A percentile compares a stretch with the other conserved stretches of the same genome.
These are phyloP conservation scores for Brachynemurus nebulosus DNA, from an alignment of 2,888 invertebrate genomes.

Conservation along the genomic window DNA sequence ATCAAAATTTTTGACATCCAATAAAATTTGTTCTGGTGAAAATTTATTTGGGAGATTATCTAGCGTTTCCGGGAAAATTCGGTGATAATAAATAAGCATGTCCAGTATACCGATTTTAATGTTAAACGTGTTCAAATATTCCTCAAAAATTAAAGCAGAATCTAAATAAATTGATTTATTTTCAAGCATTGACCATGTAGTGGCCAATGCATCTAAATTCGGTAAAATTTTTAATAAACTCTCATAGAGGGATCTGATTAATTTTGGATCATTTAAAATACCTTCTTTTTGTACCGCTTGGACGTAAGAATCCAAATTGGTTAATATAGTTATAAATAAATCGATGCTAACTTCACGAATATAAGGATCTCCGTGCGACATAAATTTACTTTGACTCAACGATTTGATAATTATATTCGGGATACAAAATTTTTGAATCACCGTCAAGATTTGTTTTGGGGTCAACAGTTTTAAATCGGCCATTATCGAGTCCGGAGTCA, in stretches of 20 bases:
- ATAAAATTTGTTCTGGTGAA: conserved; percentile 18
- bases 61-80: conserved; percentile 38
- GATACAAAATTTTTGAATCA: conserved; percentile 35
- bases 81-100: conserved; percentile 39
- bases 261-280: conserved; percentile 2
- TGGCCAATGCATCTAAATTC: background rate
- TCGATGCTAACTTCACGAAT: conserved; percentile 8
- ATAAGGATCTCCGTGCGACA: conserved; percentile 25
- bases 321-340: conserved; percentile 11
- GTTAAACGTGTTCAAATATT: background rate
- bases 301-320: conserved; percentile 8
- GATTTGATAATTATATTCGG: conserved; percentile 37
- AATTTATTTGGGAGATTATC: conserved; percentile 22
- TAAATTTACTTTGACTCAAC: conserved; percentile 29
- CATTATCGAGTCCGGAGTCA: conserved; percentile 37
- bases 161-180: background rate
- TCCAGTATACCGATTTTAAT: conserved; percentile 30
- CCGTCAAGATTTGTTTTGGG: conserved; percentile 37
- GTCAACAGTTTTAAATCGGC: conserved; percentile 33
- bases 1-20: conserved; percentile 12
- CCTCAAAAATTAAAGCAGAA: background rate
- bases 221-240: conserved; percentile 2
- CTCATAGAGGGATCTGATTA: background rate
- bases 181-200: background rate
- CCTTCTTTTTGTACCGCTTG: background rate